phyloP scores from a whole-genome alignment of 2,888 invertebrate species.

The Yponomeuta sedellus region DNA sequence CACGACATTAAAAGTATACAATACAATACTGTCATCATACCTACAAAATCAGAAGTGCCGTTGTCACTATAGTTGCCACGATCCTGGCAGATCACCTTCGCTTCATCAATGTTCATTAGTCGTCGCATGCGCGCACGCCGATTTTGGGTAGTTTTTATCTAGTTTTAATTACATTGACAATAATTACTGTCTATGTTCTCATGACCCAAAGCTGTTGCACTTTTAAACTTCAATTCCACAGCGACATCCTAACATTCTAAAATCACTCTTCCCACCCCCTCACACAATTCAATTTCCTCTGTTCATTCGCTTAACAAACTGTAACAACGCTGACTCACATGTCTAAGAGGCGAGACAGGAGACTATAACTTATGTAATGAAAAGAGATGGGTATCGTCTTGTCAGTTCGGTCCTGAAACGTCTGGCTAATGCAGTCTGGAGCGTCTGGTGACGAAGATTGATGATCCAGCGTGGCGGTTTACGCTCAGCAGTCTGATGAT shows the following conservation, averaged over 20 bases:
- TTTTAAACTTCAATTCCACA: neutral
- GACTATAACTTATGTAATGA: conserved; percentile 23
- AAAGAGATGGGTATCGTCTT: conserved; percentile 41
- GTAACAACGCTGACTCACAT: conserved; percentile 45
- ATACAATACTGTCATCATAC: too few relatives aligned
- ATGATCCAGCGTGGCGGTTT: conserved; percentile 35
- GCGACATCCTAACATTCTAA: neutral
- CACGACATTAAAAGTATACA: too few relatives aligned
- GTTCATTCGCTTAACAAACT: neutral
- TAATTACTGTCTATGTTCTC: neutral
- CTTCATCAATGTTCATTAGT: too few relatives aligned
- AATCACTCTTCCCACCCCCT: neutral
- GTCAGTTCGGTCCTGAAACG: conserved; percentile 32
- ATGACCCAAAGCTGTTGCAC: neutral
- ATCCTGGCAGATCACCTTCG: too few relatives aligned
- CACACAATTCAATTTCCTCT: neutral
- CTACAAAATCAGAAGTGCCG: too few relatives aligned
- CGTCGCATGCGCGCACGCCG: too few relatives aligned
- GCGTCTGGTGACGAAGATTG: conserved; percentile 66
- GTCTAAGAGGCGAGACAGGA: neutral
- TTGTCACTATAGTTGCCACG: too few relatives aligned
- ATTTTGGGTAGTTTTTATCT: too few relatives aligned
- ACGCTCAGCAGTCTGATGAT: conserved; percentile 57
- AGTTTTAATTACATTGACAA: too few relatives aligned
- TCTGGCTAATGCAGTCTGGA: conserved; percentile 62